Conservation (phyloP, 2,113 vertebrate species). For the Progne subis region DNA sequence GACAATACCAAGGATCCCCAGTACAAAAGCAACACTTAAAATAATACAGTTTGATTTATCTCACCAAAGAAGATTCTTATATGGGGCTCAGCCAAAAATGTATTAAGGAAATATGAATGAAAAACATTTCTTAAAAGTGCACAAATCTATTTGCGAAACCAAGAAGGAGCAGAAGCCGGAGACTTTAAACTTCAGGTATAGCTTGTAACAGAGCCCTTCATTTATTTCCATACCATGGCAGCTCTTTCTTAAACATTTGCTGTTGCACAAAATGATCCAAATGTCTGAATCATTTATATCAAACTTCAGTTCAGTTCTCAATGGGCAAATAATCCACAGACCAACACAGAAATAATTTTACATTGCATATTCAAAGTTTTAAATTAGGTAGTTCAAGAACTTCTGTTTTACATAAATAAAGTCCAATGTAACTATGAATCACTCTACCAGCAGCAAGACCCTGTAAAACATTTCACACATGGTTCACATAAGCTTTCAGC, state of each 20-base stretch:
- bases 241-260: not conserved
- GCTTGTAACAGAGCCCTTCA: not conserved
- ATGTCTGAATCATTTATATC: not conserved
- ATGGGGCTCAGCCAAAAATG: not conserved
- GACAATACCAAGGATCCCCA: not conserved
- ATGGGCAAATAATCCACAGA: slow-evolving; percentile 17
- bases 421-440: slow-evolving; percentile 39
- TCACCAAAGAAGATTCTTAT: not conserved
- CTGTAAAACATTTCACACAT: slow-evolving; percentile 37
- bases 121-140: not conserved
- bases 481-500: slow-evolving; percentile 52
- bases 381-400: slow-evolving; percentile 34
- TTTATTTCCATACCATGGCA: not conserved
- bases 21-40: not conserved
- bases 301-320: slow-evolving; percentile 20
- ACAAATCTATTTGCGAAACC: not conserved
- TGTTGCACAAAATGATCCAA: not conserved
- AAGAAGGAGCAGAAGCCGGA: not conserved
- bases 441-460: slow-evolving; percentile 33
- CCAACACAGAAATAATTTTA: slow-evolving; percentile 24
- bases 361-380: slow-evolving; percentile 45
- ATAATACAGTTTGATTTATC: not conserved
- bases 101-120: not conserved
- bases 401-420: slow-evolving; percentile 39
- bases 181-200: not conserved